Evolutionary conservation across 1,140 invertebrate genomes (phyloP).

Genomic region (Artemia franciscana): DNA sequence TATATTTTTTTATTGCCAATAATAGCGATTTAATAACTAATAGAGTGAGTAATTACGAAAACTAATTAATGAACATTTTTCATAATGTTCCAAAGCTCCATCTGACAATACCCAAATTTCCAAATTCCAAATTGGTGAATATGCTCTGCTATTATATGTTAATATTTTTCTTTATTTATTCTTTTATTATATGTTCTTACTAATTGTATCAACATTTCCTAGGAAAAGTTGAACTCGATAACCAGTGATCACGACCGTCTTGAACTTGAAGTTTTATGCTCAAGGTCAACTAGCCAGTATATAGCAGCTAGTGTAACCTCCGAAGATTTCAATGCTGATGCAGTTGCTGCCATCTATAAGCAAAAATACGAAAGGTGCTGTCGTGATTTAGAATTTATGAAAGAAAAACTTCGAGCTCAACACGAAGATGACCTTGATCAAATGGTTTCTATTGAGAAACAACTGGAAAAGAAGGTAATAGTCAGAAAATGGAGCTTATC

Average conservation of each 20-base stretch:
- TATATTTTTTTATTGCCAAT: too few relatives aligned
- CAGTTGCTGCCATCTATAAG: slow-evolving; percentile 41
- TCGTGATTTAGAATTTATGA: slow-evolving; percentile 58
- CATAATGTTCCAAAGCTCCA: too few relatives aligned
- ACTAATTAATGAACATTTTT: too few relatives aligned
- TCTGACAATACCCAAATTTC: too few relatives aligned
- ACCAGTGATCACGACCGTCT: slow-evolving; percentile 8
- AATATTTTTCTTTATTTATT: background rate
- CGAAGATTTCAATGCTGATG: slow-evolving; percentile 34
- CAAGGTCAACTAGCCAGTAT: slow-evolving; percentile 4
- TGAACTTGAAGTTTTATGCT: slow-evolving; percentile 14
- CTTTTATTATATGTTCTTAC: background rate
- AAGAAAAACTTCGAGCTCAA: slow-evolving; percentile 59
- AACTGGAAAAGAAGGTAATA: slow-evolving; percentile 76
- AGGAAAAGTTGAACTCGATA: slow-evolving; percentile 5
- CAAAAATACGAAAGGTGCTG: slow-evolving; percentile 56
- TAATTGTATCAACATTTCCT: background rate
- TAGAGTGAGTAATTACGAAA: too few relatives aligned
- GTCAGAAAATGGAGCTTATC: too few relatives aligned
- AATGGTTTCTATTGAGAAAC: slow-evolving; percentile 63
- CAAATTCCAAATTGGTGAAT: too few relatives aligned
- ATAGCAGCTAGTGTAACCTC: slow-evolving; percentile 19
- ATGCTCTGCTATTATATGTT: background rate
- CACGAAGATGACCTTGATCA: slow-evolving; percentile 82
- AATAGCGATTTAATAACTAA: too few relatives aligned